Evolutionary conservation across 1,140 invertebrate species (phyloP), one percentile per base, ranked within the genome.

Genomic region (Agrilus planipennis): DNA sequence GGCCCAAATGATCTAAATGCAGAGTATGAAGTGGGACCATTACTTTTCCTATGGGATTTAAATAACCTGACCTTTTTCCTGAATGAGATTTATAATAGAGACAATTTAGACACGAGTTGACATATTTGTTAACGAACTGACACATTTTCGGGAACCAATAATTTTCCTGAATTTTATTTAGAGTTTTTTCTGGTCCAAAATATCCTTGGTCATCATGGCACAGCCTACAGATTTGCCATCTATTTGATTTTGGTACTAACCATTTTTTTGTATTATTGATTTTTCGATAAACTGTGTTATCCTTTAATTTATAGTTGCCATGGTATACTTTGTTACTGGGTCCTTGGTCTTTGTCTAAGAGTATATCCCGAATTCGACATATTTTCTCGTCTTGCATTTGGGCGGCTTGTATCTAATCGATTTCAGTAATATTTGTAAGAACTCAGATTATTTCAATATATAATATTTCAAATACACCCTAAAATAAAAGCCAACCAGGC

Each of bases 1-100:
- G 52, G 6, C 53, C 52, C 15, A 57, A 32, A 38, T 52, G 49
- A 32, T 60, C 58, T 10, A 53, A 35, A 29, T 38, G 36, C n/a
- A 17, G 46, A 48, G 35, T 28, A 16, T 30, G 25, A 29, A 39
- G 20, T 10, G 37, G 14, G 9, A 25, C 15, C 6, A 17, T 25
- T 11, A 11, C 2, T 18, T 29, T 30, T 4, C 19, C n/a, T 1
- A 39, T 39, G 4, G 16, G 37, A 19, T 37, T n/a, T 37, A 37
- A 16, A 2, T 10, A 11, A 14, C 35, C 35, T 14, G 17, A n/a
- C n/a, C 18, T 35, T 20, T 35, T 19, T 10, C 34, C 42, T 3
- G 17, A 28, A 4, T 22, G 25, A 10, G 14, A n/a, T 19, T 44
- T 44, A n/a, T 39, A 17, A 32, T 40, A 39, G 1, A 31, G 11